These are phyloP conservation scores for Panorpa germanica DNA, from an alignment of 2,888 invertebrate genomes.

Conservation along the genomic window DNA sequence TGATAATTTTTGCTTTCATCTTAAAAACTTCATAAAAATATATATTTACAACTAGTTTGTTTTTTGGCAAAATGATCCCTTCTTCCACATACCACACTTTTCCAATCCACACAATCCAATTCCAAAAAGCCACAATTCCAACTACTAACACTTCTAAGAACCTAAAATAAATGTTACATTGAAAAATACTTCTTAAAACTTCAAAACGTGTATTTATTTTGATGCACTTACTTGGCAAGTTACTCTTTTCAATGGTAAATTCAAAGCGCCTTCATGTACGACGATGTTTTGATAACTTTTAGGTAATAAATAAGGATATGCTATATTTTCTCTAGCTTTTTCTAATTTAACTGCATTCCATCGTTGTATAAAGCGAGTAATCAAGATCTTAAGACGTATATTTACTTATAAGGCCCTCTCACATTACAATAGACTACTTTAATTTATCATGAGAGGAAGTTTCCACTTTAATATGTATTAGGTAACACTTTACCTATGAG, in stretches of 20 bases:
- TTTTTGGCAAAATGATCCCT: no score
- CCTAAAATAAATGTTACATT: slow-evolving; percentile 26
- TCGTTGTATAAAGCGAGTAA: slow-evolving; percentile 90
- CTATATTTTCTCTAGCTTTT: slow-evolving; percentile 35
- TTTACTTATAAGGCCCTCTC: no score
- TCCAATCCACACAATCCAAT: slow-evolving; percentile 59
- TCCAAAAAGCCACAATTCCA: slow-evolving; percentile 88
- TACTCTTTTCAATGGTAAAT: slow-evolving; percentile 21
- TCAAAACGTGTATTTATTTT: neutral
- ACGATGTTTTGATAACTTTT: slow-evolving; percentile 49
- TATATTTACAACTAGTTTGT: no score
- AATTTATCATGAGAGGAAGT: no score
- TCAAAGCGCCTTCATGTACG: slow-evolving; percentile 18
- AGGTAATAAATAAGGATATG: slow-evolving; percentile 72
- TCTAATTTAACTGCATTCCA: slow-evolving; percentile 88
- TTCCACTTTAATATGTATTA: no score
- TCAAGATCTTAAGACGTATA: no score
- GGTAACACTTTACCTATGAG: no score
- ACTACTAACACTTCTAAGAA: slow-evolving; percentile 67
- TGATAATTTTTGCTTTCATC: no score
- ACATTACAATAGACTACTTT: no score
- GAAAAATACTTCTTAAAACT: neutral
- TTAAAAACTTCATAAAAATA: no score
- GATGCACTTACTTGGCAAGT: slow-evolving; percentile 43
- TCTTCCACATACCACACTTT: no score